Evolutionary conservation across 2,797 vertebrate species (phyloP).

Genomic region (Typhlichthys subterraneus): DNA sequence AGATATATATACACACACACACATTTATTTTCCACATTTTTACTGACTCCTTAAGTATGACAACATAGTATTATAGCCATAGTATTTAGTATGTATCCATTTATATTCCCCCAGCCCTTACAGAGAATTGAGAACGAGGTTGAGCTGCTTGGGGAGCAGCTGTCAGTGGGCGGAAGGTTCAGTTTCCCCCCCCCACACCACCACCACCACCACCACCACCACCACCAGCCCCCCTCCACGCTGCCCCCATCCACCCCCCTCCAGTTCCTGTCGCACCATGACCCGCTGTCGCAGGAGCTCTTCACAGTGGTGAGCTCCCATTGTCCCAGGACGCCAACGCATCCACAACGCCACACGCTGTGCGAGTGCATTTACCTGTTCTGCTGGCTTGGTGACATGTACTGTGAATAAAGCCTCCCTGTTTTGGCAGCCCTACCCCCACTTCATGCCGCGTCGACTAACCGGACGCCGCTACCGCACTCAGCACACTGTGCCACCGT

Average conservation of each 20-base stretch:
- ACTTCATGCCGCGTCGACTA: slow-evolving; percentile 94
- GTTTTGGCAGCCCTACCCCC: slow-evolving; percentile 87
- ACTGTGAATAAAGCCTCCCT: background rate
- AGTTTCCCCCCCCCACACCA: slow-evolving; percentile 88
- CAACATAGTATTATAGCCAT: too few relatives aligned
- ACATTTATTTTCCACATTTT: too few relatives aligned
- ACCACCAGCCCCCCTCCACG: slow-evolving; percentile 71
- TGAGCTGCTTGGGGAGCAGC: slow-evolving; percentile 92
- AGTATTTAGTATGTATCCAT: too few relatives aligned
- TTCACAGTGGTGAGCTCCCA: slow-evolving; percentile 88
- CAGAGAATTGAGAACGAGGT: slow-evolving; percentile 98
- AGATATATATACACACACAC: too few relatives aligned
- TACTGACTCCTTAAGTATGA: too few relatives aligned
- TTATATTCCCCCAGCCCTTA: slow-evolving; percentile 80
- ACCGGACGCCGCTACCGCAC: slow-evolving; percentile 90
- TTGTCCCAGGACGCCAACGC: background rate
- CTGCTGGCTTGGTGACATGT: too few relatives aligned
- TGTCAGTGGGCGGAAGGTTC: slow-evolving; percentile 90
- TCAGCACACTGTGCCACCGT: slow-evolving; percentile 89
- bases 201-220: slow-evolving; percentile 70
- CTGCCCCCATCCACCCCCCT: slow-evolving; percentile 91
- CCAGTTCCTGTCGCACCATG: slow-evolving; percentile 92
- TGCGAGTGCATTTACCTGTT: too few relatives aligned
- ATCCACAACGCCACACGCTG: background rate
- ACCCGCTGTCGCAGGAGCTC: slow-evolving; percentile 92